Evolutionary conservation across 2,797 vertebrate genomes (phyloP).

Genomic region (Mastacembelus armatus): DNA sequence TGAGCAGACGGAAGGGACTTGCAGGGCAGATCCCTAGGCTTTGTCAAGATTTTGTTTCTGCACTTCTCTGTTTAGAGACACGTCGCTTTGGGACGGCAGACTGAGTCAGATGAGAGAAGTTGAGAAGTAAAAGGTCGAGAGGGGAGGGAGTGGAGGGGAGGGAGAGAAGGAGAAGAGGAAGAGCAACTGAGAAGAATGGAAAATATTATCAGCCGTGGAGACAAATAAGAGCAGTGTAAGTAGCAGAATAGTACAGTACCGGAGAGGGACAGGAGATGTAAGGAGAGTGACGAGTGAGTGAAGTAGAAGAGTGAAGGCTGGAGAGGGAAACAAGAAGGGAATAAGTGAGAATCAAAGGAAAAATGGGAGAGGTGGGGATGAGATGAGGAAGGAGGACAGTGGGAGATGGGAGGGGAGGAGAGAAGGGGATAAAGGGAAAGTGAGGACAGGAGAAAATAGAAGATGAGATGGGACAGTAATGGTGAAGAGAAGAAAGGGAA

Average conservation of each 20-base stretch:
- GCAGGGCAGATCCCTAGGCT: constrained; percentile 46
- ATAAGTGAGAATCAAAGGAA: constrained; percentile 54
- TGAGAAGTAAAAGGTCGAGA: constrained; percentile 43
- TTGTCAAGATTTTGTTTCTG: constrained; percentile 51
- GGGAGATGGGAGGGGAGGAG: constrained; percentile 43
- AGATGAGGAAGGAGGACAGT: constrained; percentile 39
- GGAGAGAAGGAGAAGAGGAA: constrained; percentile 1
- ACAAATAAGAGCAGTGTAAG: too few species aligned
- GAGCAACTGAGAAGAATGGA: background rate
- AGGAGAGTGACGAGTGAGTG: constrained; percentile 13
- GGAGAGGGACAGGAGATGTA: constrained; percentile 6
- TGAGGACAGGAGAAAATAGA: constrained; percentile 51
- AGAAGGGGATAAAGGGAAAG: constrained; percentile 54
- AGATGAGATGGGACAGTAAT: constrained; percentile 56
- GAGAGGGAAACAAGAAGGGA: constrained; percentile 35
- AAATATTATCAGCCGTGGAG: constrained; percentile 7
- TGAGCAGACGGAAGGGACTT: constrained; percentile 52
- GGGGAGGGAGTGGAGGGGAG: constrained; percentile 15
- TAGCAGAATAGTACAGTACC: background rate
- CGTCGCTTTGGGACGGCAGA: constrained; percentile 35
- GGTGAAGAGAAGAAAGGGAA: constrained; percentile 48
- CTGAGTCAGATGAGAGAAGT: constrained; percentile 40
- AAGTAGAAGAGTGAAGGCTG: constrained; percentile 17
- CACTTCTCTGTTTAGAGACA: constrained; percentile 54
- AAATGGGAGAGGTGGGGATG: constrained; percentile 22